A percentile compares a stretch with the other conserved stretches of the same genome.
Evolutionary conservation across 2,888 invertebrate species (phyloP).

Genomic region (Gymnocheta viridis): DNA sequence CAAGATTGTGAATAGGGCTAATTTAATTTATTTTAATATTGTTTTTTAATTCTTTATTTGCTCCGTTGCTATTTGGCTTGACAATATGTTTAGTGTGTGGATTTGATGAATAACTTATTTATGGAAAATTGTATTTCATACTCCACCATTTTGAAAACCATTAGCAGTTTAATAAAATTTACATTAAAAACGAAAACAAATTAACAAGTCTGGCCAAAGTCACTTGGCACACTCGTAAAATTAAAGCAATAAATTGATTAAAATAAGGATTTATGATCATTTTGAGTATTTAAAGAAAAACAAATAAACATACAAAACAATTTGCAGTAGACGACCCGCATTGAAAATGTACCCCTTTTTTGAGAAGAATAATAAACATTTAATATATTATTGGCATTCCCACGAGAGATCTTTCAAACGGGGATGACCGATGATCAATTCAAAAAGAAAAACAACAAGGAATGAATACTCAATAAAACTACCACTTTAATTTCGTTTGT

Average conservation of each 20-base stretch:
- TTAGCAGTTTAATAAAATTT: conserved; percentile 51
- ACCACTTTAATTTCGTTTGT: conserved; percentile 20
- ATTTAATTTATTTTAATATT: no score
- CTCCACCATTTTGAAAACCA: not conserved
- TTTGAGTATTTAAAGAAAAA: not conserved
- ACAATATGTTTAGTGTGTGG: no score
- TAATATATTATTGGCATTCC: conserved; percentile 54
- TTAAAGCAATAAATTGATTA: conserved; percentile 45
- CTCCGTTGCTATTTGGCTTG: no score
- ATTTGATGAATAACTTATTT: not conserved
- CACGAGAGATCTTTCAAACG: conserved; percentile 34
- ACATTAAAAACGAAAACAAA: conserved; percentile 10
- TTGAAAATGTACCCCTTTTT: not conserved
- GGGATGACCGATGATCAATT: conserved; percentile 3
- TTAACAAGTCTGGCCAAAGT: not conserved
- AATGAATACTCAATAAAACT: conserved; percentile 8
- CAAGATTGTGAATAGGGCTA: no score
- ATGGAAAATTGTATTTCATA: not conserved
- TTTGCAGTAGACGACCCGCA: conserved; percentile 40
- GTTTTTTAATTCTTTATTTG: no score
- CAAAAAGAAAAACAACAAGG: conserved; percentile 10
- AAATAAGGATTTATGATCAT: conserved; percentile 46
- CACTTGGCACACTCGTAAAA: conserved; percentile 11
- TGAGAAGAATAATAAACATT: conserved; percentile 21
- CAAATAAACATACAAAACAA: conserved; percentile 6